Percentiles rank a stretch among this genome's conserved stretches.
Evolutionary conservation across 2,888 invertebrate species (phyloP).

Genomic region (Griposia aprilina): DNA sequence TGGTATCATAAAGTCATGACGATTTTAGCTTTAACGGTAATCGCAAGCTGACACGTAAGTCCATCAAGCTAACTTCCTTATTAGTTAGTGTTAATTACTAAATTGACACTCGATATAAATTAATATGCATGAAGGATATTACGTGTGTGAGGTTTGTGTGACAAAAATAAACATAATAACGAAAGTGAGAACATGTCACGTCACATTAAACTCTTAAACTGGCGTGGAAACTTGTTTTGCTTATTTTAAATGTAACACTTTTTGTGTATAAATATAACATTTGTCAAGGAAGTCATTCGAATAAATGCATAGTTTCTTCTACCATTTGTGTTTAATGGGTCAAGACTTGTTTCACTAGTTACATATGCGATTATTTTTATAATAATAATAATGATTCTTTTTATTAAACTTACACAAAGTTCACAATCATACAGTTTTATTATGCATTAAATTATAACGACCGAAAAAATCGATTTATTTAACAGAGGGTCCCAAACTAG

Average conservation of each 20-base stretch:
- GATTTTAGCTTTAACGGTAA: constrained; percentile 14
- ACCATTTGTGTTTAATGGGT: constrained; percentile 7
- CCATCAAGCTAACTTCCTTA: constrained; percentile 35
- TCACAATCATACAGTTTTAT: no score
- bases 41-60: constrained; percentile 14
- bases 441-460: no score
- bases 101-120: constrained; percentile 44
- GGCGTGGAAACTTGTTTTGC: constrained; percentile 67
- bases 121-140: constrained; percentile 57
- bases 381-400: no score
- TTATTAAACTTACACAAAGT: no score
- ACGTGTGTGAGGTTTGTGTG: constrained; percentile 42
- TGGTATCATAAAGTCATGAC: constrained; percentile 8
- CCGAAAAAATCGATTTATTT: no score
- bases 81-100: constrained; percentile 40
- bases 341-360: constrained; percentile 3
- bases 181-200: constrained; percentile 76
- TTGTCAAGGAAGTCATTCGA: constrained; percentile 41
- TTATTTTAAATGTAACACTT: constrained; percentile 49
- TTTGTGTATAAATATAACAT: constrained; percentile 23
- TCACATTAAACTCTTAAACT: constrained; percentile 75
- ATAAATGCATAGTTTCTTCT: constrained; percentile 14
- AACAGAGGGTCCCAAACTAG: no score
- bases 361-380: constrained; percentile 2
- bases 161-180: constrained; percentile 67